phyloP scores from a whole-genome alignment of 2,888 invertebrate species.

The Hirtodrosophila duncani region DNA sequence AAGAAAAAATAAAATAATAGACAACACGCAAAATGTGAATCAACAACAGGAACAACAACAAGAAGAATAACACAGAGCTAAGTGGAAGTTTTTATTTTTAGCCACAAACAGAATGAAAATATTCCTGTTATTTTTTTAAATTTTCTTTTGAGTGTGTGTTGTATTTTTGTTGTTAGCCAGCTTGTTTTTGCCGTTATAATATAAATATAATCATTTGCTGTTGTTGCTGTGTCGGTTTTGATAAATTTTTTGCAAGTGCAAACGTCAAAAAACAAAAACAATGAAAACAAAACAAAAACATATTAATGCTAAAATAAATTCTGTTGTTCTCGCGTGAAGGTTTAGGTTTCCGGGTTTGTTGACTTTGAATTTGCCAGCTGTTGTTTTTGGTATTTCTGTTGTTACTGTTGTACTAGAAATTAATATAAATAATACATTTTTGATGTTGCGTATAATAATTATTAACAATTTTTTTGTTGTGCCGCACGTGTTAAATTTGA shows the following conservation, averaged over 20 bases:
- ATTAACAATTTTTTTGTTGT: slow-evolving; percentile 24
- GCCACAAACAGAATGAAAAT: slow-evolving; percentile 25
- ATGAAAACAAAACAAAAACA: slow-evolving; percentile 21
- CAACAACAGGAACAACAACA: slow-evolving; percentile 18
- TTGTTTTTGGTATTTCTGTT: slow-evolving; percentile 12
- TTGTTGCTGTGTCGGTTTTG: slow-evolving; percentile 19
- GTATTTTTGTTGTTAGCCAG: slow-evolving; percentile 24
- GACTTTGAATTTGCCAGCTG: slow-evolving; percentile 64
- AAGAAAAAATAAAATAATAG: too few species aligned
- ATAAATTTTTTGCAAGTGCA: slow-evolving; percentile 23
- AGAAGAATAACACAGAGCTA: slow-evolving; percentile 27
- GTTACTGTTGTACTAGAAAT: slow-evolving; percentile 35
- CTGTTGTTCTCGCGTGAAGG: slow-evolving; percentile 59
- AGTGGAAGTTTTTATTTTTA: slow-evolving; percentile 52
- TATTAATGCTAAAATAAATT: slow-evolving; percentile 50
- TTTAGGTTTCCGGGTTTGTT: slow-evolving; percentile 72
- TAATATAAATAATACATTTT: slow-evolving; percentile 46
- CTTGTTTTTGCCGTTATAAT: too few species aligned
- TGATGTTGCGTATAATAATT: slow-evolving; percentile 23
- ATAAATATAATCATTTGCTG: slow-evolving; percentile 22
- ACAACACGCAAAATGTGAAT: slow-evolving; percentile 12
- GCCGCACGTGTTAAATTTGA: neutral
- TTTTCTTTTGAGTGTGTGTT: slow-evolving; percentile 16
- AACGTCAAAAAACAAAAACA: slow-evolving; percentile 23
- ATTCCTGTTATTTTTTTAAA: slow-evolving; percentile 23